A percentile compares a stretch with the other conserved stretches of the same genome.
Conservation (phyloP, 2,888 invertebrate genomes). For the Emesis castigata region DNA sequence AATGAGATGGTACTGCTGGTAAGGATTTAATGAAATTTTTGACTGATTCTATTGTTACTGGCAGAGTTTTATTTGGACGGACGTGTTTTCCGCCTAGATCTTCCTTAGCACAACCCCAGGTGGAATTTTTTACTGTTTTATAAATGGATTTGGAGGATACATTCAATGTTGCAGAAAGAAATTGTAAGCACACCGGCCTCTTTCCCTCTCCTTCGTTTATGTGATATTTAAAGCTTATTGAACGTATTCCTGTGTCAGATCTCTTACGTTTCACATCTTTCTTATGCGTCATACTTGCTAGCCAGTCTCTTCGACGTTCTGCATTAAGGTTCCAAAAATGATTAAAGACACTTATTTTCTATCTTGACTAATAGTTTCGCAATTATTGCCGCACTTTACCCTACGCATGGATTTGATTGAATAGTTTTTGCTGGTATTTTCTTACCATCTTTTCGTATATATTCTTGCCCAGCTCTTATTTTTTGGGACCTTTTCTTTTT, state of each 20-base stretch:
- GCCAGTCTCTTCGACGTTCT: conserved; percentile 1
- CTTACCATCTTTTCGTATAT: conserved; percentile 7
- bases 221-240: neutral
- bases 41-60: conserved; percentile 2
- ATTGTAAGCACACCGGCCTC: neutral
- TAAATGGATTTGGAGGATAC: conserved; percentile 9
- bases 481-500: conserved; percentile 17
- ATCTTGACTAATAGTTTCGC: conserved; percentile 11
- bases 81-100: conserved; percentile 2
- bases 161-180: neutral
- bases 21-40: conserved; percentile 7
- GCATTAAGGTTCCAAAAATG: conserved; percentile 38
- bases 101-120: neutral
- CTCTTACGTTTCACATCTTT: conserved; percentile 1
- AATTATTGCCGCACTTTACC: neutral
- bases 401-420: conserved; percentile 38
- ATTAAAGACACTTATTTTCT: conserved; percentile 32
- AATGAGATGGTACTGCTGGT: conserved; percentile 11
- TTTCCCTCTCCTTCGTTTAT: conserved; percentile 6
- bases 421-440: conserved; percentile 7
- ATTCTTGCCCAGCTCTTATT: neutral
- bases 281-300: neutral
- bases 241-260: neutral
- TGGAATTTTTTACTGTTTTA: conserved; percentile 3
- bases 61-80: conserved; percentile 9